Evolutionary conservation across 2,113 vertebrate species (phyloP).

Genomic region (Neotragus moschatus): DNA sequence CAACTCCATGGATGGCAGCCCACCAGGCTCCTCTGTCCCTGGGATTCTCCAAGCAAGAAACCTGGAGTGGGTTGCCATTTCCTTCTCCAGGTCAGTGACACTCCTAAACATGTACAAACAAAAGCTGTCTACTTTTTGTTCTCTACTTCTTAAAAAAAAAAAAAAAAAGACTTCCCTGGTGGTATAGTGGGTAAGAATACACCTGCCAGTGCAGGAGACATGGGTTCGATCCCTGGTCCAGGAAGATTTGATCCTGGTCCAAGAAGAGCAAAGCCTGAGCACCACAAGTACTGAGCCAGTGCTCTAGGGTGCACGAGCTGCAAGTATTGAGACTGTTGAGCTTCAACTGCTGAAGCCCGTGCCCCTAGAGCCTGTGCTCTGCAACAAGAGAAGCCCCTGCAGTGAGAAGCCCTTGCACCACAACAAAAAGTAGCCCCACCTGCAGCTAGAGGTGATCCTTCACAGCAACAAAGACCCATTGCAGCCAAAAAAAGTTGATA

Average conservation of each 20-base stretch:
- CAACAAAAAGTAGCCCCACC: not conserved
- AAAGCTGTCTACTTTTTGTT: not conserved
- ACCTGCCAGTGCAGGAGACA: not conserved
- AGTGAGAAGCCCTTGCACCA: not conserved
- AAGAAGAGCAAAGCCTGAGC: not conserved
- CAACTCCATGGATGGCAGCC: not conserved
- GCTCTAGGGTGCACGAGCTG: not conserved
- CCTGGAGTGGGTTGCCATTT: not conserved
- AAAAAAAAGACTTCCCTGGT: not conserved
- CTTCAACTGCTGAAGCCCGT: not conserved
- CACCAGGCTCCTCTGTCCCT: not conserved
- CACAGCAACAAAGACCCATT: not conserved
- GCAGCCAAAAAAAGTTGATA: not conserved
- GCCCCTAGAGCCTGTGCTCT: not conserved
- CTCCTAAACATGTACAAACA: not conserved
- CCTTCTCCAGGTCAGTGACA: not conserved
- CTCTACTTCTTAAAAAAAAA: not conserved
- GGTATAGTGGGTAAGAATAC: not conserved
- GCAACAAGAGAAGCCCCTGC: not conserved
- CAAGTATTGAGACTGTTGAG: not conserved
- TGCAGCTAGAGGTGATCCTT: not conserved
- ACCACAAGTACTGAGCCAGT: not conserved
- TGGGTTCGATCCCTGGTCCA: not conserved
- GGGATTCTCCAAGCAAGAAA: not conserved
- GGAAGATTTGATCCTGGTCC: not conserved